A percentile compares a stretch with the other conserved stretches of the same genome.
Conservation (phyloP, 1,140 invertebrate species). For the Thaumetopoea pityocampa region DNA sequence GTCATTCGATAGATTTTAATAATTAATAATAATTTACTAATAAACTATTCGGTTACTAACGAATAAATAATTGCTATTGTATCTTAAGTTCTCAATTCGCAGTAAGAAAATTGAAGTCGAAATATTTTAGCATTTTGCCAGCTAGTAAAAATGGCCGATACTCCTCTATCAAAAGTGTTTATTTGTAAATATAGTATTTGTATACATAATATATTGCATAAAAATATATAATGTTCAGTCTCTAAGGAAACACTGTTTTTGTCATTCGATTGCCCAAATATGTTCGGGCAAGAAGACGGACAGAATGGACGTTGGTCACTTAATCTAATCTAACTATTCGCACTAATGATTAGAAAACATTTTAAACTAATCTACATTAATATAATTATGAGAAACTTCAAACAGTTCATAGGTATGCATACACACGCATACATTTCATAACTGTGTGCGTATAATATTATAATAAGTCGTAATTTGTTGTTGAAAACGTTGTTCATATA, state of each 20-base stretch:
- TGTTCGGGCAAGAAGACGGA: slow-evolving; percentile 39
- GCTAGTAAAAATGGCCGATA: not conserved
- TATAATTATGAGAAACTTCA: slow-evolving; percentile 13
- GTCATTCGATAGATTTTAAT: no score
- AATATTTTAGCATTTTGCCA: no score
- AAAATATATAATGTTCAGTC: slow-evolving; percentile 27
- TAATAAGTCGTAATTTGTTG: no score
- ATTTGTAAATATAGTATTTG: slow-evolving; percentile 9
- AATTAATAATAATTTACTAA: no score
- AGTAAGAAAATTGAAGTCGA: no score
- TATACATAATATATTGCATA: slow-evolving; percentile 14
- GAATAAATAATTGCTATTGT: no score
- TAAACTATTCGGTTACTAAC: no score
- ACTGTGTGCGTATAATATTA: no score
- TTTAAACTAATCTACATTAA: slow-evolving; percentile 7
- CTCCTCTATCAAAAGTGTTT: slow-evolving; percentile 1
- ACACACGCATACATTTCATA: no score
- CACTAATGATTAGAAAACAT: slow-evolving; percentile 18
- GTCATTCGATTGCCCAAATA: slow-evolving; percentile 41
- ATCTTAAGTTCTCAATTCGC: no score
- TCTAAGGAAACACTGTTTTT: slow-evolving; percentile 23
- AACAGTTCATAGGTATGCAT: slow-evolving; percentile 5
- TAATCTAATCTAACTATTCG: slow-evolving; percentile 9
- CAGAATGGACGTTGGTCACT: slow-evolving; percentile 3
- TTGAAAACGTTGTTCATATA: no score